Base-by-base conservation (phyloP, 2,797 vertebrate species). In the Adrianichthys oophorus region DNA sequence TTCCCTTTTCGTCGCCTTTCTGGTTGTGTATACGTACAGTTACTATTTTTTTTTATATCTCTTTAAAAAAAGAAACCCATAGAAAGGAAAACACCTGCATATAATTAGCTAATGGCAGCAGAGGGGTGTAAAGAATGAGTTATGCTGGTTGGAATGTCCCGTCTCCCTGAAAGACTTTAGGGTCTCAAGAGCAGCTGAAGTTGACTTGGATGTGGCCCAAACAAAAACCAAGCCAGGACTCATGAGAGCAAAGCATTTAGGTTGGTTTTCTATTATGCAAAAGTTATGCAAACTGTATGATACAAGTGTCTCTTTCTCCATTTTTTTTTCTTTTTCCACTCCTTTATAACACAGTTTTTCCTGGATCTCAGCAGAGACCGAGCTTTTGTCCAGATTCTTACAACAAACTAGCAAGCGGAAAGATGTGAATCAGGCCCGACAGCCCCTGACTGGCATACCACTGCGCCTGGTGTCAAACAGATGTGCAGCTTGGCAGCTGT, bases 41-140 rank as follows among this genome's bases (percentile, higher is more conserved):
- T 89, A 88, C 76, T 70, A 2, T 92, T 92, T 94, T 37, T 92
- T 94, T 92, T 94, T 92, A 92, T 74, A 82, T 78, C 72, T 56
- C 71, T 55, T 78, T 70, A 70, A 73, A 80, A 47, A 52, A 48
- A 60, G 54, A 60, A 82, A 83, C 83, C 18, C 65, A 17, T 57
- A 77, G 80, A 85, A 70, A 86, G 79, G 72, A 88, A 87, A 89
- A 89, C 90, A 91, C 90, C 88, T 91, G 90, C 85, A 88, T 86
- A 87, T 86, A 89, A 92, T 92, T 88, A 91, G 87, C 86, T 90
- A 90, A 90, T 90, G 87, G 86, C 80, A 84, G 72, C 71, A 29
- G 74, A 62, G 78, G 78, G 79, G 86, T 82, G 85, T 83, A 80
- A 82, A 74, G 82, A 82, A 82, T 87, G 89, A 89, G 85, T 87